Evolutionary conservation across 2,888 invertebrate genomes (phyloP), one percentile per base, ranked within the genome.

Genomic region (Cosmorhoe ocellata): DNA sequence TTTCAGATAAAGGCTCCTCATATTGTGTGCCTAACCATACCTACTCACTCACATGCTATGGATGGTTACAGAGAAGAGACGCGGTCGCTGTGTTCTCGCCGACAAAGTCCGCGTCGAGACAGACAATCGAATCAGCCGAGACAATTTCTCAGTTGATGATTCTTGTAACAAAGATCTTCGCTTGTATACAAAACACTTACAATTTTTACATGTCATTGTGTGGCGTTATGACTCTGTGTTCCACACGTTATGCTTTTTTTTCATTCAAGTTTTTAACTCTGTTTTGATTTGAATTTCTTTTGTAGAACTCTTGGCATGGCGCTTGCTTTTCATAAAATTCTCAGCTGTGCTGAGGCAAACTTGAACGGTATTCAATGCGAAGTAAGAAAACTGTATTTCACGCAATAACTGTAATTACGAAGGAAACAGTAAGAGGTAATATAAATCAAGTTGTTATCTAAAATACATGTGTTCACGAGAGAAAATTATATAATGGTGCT

Each of bases 121-220:
- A 69, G 70, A 84, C 84, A 81, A 81, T 85, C 78, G 76, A 79
- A 84, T 85, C 79, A 76, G 75, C 69, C 72, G 73, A 74, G 79
- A 80, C 81, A 78, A 78, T 79, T 80, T 81, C 79, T 54, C 50
- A 53, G 52, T 40, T 48, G 43, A 52, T 34, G 42, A 71, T 66
- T 73, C 72, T 69, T 72, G 67, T 66, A 56, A 48, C 45, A 40
- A 43, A 56, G 59, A 60, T 53, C 47, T 51, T 53, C 48, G 37
- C 48, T 56, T 57, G 54, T 44, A 45, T 39, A 52, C 45, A 45
- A 45, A 38, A 49, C 45, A 39, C 33, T 51, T 50, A 37, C 41
- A 27, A 39, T 45, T 41, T 33, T 51, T 38, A 49, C 60, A 36
- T 37, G 53, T 51, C 60, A 58, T 61, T 61, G 58, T 61, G 39